A percentile compares a stretch with the other conserved stretches of the same genome.
Conservation (phyloP, 1,140 invertebrate species). For the Lordiphosa clarofinis region DNA sequence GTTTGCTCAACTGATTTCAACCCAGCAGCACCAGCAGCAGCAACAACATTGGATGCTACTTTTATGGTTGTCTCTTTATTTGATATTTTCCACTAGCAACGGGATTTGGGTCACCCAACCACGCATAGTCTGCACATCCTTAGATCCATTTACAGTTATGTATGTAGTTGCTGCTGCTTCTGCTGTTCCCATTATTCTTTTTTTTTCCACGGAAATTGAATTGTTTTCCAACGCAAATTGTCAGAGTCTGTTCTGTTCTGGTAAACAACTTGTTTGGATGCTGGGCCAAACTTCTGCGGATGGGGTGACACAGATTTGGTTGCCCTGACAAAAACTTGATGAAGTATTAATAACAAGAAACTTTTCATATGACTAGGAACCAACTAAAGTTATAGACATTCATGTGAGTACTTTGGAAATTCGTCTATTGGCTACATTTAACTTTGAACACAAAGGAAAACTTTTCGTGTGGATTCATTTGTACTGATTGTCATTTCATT, state of each 20-base stretch:
- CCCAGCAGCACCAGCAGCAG: slow-evolving; percentile 9
- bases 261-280: slow-evolving; percentile 60
- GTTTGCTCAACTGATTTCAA: slow-evolving; percentile 67
- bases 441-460: slow-evolving; percentile 33
- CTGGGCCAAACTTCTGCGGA: not conserved
- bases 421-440: slow-evolving; percentile 46
- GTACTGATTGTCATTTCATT: slow-evolving; percentile 13
- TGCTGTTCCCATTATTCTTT: no score
- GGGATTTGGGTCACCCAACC: slow-evolving; percentile 65
- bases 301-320: slow-evolving; percentile 44
- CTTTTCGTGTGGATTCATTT: slow-evolving; percentile 22
- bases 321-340: slow-evolving; percentile 42
- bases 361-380: slow-evolving; percentile 21
- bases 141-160: slow-evolving; percentile 51
- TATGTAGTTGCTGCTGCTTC: slow-evolving; percentile 17
- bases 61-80: slow-evolving; percentile 59
- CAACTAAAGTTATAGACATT: no score
- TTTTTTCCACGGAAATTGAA: slow-evolving; percentile 63
- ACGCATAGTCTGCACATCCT: slow-evolving; percentile 36
- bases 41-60: slow-evolving; percentile 12
- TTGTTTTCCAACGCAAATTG: slow-evolving; percentile 62
- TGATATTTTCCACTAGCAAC: slow-evolving; percentile 52
- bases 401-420: slow-evolving; percentile 8
- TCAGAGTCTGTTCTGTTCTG: slow-evolving; percentile 43
- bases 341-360: slow-evolving; percentile 67